Conservation (phyloP, 2,113 vertebrate genomes). For the Fulica atra region DNA sequence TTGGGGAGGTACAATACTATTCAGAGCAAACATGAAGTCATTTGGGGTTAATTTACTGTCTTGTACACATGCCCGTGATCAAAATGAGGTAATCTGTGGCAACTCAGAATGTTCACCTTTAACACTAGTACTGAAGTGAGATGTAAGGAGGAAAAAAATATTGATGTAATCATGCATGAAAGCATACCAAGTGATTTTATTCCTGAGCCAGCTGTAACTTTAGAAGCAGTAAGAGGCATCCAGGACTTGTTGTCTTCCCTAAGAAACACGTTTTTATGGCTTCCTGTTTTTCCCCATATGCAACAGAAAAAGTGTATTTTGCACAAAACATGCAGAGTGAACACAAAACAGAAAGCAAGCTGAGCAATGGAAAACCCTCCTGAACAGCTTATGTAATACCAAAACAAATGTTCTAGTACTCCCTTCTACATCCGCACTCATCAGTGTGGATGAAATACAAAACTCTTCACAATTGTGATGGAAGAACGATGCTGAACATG, state of each 20-base stretch:
- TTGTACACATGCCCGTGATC: background rate
- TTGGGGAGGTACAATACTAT: background rate
- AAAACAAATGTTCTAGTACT: background rate
- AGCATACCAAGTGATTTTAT: background rate
- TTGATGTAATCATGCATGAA: background rate
- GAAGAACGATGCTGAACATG: background rate
- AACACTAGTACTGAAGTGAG: background rate
- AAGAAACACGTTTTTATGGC: background rate
- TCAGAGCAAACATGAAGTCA: background rate
- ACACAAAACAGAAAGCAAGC: slow-evolving; percentile 3
- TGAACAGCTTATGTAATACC: background rate
- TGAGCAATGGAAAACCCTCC: background rate
- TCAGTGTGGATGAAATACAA: background rate
- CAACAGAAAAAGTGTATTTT: background rate
- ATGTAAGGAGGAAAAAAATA: background rate
- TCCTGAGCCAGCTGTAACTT: background rate
- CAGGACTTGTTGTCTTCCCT: background rate
- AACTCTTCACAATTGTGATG: background rate
- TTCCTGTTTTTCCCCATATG: background rate
- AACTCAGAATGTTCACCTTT: background rate
- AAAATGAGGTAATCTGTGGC: background rate
- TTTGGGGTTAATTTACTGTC: background rate
- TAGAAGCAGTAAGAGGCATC: background rate
- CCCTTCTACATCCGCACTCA: background rate
- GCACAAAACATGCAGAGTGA: background rate